Conservation (phyloP, 2,797 vertebrate species). For the Poeciliopsis gracilis region DNA sequence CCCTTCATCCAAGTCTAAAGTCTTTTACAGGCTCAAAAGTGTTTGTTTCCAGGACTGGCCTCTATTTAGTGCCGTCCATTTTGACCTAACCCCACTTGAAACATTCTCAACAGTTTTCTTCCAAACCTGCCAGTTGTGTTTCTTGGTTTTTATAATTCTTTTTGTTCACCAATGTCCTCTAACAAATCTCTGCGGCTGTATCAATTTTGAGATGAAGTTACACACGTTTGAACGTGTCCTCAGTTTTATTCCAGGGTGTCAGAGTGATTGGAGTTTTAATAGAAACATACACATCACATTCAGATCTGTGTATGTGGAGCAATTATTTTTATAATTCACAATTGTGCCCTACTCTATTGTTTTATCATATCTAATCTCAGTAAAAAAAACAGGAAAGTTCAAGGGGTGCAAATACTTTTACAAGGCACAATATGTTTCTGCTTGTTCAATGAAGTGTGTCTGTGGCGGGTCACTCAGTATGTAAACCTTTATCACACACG, state of each 20-base stretch:
- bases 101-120: not conserved
- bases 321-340: not conserved
- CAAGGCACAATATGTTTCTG: slow-evolving; percentile 10
- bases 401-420: not conserved
- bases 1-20: not conserved
- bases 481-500: slow-evolving; percentile 50
- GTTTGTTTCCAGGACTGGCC: not conserved
- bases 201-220: not conserved
- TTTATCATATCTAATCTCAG: not conserved
- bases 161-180: not conserved
- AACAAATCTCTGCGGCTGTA: not conserved
- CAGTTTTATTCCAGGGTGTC: not conserved
- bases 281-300: not conserved
- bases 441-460: slow-evolving; percentile 2
- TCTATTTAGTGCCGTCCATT: not conserved
- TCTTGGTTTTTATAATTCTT: not conserved
- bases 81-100: not conserved
- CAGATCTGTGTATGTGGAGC: not conserved
- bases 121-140: not conserved
- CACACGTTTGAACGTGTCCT: not conserved
- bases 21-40: not conserved
- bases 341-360: not conserved
- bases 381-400: not conserved
- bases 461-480: slow-evolving; percentile 15
- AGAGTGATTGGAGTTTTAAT: not conserved